Evolutionary conservation across 1,140 invertebrate genomes (phyloP).

Genomic region (Atopsyche davidsoni): DNA sequence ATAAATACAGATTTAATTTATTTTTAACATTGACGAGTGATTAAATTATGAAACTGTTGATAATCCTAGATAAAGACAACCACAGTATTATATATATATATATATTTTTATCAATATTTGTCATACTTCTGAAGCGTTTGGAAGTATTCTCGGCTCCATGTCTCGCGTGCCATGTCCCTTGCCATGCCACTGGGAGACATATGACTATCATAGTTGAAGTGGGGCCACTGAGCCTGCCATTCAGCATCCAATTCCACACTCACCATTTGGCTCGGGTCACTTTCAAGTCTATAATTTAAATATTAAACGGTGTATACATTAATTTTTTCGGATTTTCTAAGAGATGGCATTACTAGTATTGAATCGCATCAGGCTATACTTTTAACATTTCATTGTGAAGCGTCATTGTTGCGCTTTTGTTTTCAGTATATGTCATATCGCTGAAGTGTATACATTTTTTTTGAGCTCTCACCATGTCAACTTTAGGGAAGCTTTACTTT

Average conservation of each 20-base stretch:
- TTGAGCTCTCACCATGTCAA: no score
- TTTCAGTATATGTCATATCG: no score
- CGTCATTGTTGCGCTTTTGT: no score
- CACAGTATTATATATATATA: no score
- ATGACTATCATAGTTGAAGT: constrained; percentile 62
- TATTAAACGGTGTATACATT: no score
- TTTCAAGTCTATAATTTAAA: constrained; percentile 32
- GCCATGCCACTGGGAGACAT: constrained; percentile 54
- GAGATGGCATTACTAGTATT: no score
- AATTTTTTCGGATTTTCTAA: no score
- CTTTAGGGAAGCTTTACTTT: no score
- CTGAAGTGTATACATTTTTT: no score
- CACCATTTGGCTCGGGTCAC: constrained; percentile 33
- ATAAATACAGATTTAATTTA: constrained; percentile 15
- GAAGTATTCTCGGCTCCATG: constrained; percentile 62
- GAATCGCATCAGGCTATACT: no score
- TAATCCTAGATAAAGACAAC: no score
- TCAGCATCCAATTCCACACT: constrained; percentile 47
- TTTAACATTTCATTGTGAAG: no score
- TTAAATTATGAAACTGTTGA: constrained; percentile 1
- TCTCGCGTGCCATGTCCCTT: constrained; percentile 56
- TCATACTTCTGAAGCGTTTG: constrained; percentile 54
- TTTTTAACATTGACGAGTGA: constrained; percentile 1
- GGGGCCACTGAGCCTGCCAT: constrained; percentile 45
- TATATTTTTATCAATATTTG: background rate